These are phyloP conservation scores for Ispidina lecontei DNA, from an alignment of 2,797 vertebrate genomes.

Conservation along the genomic window DNA sequence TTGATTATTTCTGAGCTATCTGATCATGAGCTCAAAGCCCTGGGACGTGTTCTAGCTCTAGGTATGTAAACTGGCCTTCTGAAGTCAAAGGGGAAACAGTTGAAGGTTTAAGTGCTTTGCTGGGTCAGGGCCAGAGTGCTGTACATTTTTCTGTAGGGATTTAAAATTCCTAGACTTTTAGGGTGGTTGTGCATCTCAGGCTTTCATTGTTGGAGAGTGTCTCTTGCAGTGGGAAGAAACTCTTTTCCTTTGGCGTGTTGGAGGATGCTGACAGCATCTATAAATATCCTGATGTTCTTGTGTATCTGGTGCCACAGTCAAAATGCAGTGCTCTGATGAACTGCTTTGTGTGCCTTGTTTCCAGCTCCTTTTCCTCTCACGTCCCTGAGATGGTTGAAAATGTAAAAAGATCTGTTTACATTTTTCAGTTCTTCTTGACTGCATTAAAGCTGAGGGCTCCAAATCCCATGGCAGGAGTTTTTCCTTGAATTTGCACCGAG, in stretches of 20 bases:
- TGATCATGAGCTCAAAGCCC: neutral
- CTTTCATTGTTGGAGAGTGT: neutral
- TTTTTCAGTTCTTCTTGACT: neutral
- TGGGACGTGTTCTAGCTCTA: neutral
- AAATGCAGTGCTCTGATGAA: rapidly evolving
- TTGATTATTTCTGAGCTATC: neutral
- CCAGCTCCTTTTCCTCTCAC: neutral
- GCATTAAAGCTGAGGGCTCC: neutral
- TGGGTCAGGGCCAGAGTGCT: constrained; percentile 1
- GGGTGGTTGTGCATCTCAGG: neutral
- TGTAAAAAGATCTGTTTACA: neutral
- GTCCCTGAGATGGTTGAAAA: neutral
- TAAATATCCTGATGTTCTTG: neutral
- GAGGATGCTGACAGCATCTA: neutral
- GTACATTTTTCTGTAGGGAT: neutral
- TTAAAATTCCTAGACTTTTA: neutral
- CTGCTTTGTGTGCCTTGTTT: neutral
- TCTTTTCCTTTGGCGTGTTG: neutral
- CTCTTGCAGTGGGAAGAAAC: neutral
- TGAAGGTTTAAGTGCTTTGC: constrained; percentile 7
- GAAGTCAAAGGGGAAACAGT: neutral
- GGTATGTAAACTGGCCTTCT: neutral
- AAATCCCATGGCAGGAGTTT: neutral
- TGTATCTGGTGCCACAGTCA: neutral
- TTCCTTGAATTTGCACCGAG: neutral